Evolutionary conservation across 2,888 invertebrate genomes (phyloP).

Genomic region (Thymelicus acteon): DNA sequence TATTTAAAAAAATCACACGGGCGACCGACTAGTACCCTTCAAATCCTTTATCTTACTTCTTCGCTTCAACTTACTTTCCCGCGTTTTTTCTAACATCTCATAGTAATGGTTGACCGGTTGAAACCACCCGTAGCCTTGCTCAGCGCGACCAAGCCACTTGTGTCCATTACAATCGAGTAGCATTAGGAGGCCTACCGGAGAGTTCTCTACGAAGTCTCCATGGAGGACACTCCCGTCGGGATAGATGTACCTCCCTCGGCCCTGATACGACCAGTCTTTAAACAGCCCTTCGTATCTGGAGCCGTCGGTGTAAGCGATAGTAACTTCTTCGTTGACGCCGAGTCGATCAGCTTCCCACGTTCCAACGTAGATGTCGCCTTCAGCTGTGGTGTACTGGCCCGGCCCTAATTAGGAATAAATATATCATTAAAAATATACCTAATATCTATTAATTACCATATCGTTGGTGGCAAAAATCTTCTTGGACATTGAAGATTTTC

Average conservation of each 20-base stretch:
- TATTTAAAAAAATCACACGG: no score
- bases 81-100: slow-evolving; percentile 60
- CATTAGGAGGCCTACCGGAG: slow-evolving; percentile 69
- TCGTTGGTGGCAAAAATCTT: no score
- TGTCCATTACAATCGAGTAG: slow-evolving; percentile 82
- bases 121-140: slow-evolving; percentile 68
- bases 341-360: slow-evolving; percentile 84
- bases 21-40: not conserved
- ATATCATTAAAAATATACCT: no score
- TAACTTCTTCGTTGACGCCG: slow-evolving; percentile 58
- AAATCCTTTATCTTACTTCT: slow-evolving; percentile 27
- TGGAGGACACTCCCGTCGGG: slow-evolving; percentile 77
- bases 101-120: slow-evolving; percentile 75
- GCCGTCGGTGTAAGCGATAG: slow-evolving; percentile 73
- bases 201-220: slow-evolving; percentile 80
- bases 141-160: slow-evolving; percentile 79
- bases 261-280: slow-evolving; percentile 76
- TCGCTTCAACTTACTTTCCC: slow-evolving; percentile 43
- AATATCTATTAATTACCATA: no score
- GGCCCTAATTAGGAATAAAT: slow-evolving; percentile 55
- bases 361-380: slow-evolving; percentile 84
- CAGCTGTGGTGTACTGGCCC: slow-evolving; percentile 84
- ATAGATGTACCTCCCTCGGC: slow-evolving; percentile 78
- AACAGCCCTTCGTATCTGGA: slow-evolving; percentile 78
- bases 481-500: no score